Evolutionary conservation across 2,797 vertebrate species (phyloP).

Genomic region (Enteromius mattozi): DNA sequence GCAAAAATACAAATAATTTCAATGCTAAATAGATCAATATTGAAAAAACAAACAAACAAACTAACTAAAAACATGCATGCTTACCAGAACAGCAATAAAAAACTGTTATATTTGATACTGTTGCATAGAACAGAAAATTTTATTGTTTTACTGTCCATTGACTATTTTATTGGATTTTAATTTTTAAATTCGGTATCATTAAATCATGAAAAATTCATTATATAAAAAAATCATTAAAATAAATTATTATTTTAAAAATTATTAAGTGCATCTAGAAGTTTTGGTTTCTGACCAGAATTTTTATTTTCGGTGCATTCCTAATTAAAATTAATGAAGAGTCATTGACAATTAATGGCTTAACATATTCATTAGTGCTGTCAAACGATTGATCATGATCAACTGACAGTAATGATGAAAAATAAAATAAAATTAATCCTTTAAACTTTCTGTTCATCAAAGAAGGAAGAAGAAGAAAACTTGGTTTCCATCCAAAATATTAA

Average conservation of each 20-base stretch:
- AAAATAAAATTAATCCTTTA: not conserved
- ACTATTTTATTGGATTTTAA: not conserved
- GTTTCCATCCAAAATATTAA: not conserved
- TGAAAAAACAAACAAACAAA: too few relatives aligned
- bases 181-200: too few relatives aligned
- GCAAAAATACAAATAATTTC: not conserved
- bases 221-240: too few relatives aligned
- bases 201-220: too few relatives aligned
- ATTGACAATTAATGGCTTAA: not conserved
- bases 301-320: not conserved
- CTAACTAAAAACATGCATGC: too few relatives aligned
- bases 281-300: slow-evolving; percentile 15
- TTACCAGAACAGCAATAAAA: too few relatives aligned
- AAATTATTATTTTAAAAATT: too few relatives aligned
- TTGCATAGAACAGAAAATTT: not conserved
- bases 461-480: not conserved
- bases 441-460: not conserved
- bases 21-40: not conserved
- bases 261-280: not conserved
- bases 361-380: not conserved
- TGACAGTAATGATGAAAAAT: not conserved
- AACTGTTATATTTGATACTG: too few relatives aligned
- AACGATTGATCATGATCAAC: too few relatives aligned
- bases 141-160: not conserved
- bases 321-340: not conserved